Evolutionary conservation across 2,797 vertebrate genomes (phyloP).

Genomic region (Tarsius wallacei): DNA sequence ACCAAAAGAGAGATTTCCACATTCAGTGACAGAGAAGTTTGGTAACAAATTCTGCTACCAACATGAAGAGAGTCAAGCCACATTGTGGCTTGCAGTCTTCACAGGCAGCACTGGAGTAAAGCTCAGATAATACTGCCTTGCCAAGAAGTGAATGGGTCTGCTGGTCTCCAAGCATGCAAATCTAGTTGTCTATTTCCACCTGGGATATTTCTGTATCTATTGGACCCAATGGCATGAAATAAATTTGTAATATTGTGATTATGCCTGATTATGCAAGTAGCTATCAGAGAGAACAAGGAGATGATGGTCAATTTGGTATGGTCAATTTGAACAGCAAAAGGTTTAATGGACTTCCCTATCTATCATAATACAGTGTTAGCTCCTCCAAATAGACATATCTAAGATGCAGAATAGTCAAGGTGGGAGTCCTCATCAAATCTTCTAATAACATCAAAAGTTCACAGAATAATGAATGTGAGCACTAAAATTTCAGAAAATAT

Average conservation of each 20-base stretch:
- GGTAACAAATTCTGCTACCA: not conserved
- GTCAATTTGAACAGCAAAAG: conserved; percentile 21
- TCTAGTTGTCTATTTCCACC: not conserved
- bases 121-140: not conserved
- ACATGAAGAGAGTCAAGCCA: not conserved
- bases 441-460: conserved; percentile 30
- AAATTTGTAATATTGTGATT: not conserved
- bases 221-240: not conserved
- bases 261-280: not conserved
- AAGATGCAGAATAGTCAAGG: not conserved
- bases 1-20: not conserved
- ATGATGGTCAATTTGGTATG: not conserved
- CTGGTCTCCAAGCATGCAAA: not conserved
- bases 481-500: conserved; percentile 4
- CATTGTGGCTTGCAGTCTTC: not conserved
- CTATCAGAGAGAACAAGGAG: conserved; percentile 49
- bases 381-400: conserved; percentile 51
- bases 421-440: not conserved
- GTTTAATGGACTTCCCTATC: not conserved
- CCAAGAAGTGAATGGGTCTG: not conserved
- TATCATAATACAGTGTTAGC: not conserved
- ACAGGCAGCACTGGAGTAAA: not conserved
- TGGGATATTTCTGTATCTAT: not conserved
- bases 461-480: conserved; percentile 42
- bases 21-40: not conserved